phyloP scores from a whole-genome alignment of 2,888 invertebrate species.

The Mesochorus sp. region DNA sequence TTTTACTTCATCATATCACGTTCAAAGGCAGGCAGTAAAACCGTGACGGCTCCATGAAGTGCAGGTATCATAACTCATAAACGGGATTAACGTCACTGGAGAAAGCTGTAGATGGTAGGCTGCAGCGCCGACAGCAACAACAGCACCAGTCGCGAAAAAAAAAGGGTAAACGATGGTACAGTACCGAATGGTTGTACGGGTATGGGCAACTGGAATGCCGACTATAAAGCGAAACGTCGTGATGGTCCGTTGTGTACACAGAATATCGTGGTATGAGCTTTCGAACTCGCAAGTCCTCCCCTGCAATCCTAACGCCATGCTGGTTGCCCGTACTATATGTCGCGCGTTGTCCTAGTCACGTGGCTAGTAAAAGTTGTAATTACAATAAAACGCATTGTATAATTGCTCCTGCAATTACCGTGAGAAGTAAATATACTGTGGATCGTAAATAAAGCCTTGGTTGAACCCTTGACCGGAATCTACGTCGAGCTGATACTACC shows the following conservation, averaged over 20 bases:
- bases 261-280: not conserved
- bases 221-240: constrained; percentile 46
- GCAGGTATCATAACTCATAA: constrained; percentile 73
- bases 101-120: constrained; percentile 41
- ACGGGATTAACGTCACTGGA: constrained; percentile 74
- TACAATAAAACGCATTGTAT: constrained; percentile 77
- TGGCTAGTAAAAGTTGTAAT: constrained; percentile 74
- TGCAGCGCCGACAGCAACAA: constrained; percentile 24
- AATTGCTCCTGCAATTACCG: constrained; percentile 72
- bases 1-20: constrained; percentile 47
- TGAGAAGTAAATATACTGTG: constrained; percentile 67
- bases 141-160: constrained; percentile 32
- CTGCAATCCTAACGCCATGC: not conserved
- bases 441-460: constrained; percentile 74
- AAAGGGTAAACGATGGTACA: constrained; percentile 20
- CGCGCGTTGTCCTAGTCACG: constrained; percentile 7
- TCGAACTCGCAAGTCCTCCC: constrained; percentile 3
- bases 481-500: constrained; percentile 11
- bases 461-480: constrained; percentile 27
- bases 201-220: constrained; percentile 19
- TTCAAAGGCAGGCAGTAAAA: constrained; percentile 59
- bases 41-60: constrained; percentile 62
- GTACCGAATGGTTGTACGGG: constrained; percentile 10
- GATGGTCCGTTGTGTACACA: constrained; percentile 16
- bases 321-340: not conserved